Base-by-base conservation (phyloP, 2,113 vertebrate species). In the Centropus unirufus region DNA sequence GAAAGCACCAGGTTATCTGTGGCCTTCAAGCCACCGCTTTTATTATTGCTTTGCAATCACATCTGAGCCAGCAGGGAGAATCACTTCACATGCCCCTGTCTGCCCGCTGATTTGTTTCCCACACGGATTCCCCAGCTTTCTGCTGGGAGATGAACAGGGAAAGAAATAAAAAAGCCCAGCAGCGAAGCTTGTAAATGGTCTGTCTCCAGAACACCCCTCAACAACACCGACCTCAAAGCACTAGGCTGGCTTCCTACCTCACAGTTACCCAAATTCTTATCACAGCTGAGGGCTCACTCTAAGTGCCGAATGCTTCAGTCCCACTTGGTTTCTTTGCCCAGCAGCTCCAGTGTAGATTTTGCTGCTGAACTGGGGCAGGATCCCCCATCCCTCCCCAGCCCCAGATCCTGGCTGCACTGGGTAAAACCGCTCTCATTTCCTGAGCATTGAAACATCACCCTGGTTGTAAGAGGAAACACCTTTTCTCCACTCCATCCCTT, bases 381-480 rank as follows among this genome's bases (percentile, higher is more conserved):
- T 29, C 11, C 63, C 24, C 11, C 20, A 4, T 14, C 30, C 17
- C 11, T 14, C 34, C 44, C 47, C 15, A 17, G 44, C 22, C 42
- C 32, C 81, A 34, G 23, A 42, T 30, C 52, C 47, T 18, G 32
- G 21, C 15, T 21, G 39, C 44, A 8, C n/a, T 8, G 39, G 13
- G 46, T 4, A 5, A 72, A 72, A 7, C 21, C 22, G 42, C 17
- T 59, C n/a, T 44, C 3, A 3, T 8, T n/a, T 66, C 32, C 54
- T 1, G 4, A 46, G 34, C 3, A 2, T 15, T 30, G 39, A 46
- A 30, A 36, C 68, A 64, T 32, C 14, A 12, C 14, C 22, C 22
- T 2, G 0, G 20, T 0, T 49, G 54, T 23, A 1, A 44, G 47
- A 46, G 24, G 16, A 62, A 59, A 78, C 12, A 18, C 19, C 26